phyloP scores from a whole-genome alignment of 2,888 invertebrate genomes.

The Molanna angustata region DNA sequence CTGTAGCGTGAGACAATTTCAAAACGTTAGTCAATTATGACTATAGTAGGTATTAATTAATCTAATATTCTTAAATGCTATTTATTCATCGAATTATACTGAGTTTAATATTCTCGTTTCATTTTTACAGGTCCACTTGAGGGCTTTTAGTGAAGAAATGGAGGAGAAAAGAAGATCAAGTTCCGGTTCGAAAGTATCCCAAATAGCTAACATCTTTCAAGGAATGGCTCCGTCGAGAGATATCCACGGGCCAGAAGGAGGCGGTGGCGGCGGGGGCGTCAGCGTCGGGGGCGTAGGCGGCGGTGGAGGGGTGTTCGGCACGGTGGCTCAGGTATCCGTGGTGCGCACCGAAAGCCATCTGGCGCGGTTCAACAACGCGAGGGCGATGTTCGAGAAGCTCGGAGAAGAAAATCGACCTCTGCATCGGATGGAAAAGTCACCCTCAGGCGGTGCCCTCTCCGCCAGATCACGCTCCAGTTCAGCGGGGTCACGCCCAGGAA shows the following conservation, averaged over 20 bases:
- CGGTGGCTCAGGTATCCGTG: constrained; percentile 60
- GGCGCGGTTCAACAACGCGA: constrained; percentile 87
- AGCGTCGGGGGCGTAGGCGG: constrained; percentile 40
- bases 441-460: constrained; percentile 54
- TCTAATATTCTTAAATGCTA: background rate
- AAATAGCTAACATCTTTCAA: constrained; percentile 90
- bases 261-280: constrained; percentile 35
- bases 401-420: constrained; percentile 67
- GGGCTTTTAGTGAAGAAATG: constrained; percentile 57
- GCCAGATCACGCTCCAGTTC: constrained; percentile 65
- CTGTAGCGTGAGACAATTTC: no score
- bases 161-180: constrained; percentile 65
- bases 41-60: no score
- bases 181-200: constrained; percentile 80
- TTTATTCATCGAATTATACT: background rate
- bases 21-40: no score
- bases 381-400: constrained; percentile 88
- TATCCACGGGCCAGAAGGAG: constrained; percentile 45
- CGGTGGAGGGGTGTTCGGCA: constrained; percentile 40
- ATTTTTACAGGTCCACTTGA: constrained; percentile 52
- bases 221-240: constrained; percentile 59
- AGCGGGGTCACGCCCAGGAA: constrained; percentile 61
- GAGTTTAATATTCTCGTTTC: constrained; percentile 30
- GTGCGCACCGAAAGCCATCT: constrained; percentile 86
- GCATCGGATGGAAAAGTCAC: constrained; percentile 58